phyloP scores from a whole-genome alignment of 2,797 vertebrate species.

The Pelodytes ibericus region DNA sequence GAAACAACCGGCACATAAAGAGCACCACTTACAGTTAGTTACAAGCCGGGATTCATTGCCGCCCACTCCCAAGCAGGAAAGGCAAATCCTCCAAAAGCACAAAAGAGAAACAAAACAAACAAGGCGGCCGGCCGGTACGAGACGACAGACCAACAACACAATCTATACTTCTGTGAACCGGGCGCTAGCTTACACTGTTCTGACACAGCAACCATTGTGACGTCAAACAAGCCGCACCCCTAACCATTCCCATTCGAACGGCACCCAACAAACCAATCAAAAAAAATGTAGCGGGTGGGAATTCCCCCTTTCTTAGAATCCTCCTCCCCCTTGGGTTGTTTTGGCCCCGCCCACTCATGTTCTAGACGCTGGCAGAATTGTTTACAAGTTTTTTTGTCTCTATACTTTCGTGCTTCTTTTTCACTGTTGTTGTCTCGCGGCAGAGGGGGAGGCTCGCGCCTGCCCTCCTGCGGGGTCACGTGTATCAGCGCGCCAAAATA shows the following conservation, averaged over 20 bases:
- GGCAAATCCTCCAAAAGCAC: neutral
- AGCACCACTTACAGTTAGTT: constrained; percentile 47
- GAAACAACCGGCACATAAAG: neutral
- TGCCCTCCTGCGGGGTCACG: constrained; percentile 43
- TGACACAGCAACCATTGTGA: constrained; percentile 13
- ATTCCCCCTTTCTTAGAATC: neutral
- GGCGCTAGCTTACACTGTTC: too few species aligned
- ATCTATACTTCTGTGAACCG: too few species aligned
- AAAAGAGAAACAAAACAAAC: neutral
- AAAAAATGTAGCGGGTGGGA: neutral
- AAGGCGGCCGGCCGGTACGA: neutral
- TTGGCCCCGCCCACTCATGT: neutral
- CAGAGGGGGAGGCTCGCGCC: constrained; percentile 27
- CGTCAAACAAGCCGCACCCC: neutral
- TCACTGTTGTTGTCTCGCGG: neutral
- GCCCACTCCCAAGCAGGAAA: neutral
- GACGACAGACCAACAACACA: neutral
- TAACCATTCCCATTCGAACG: neutral
- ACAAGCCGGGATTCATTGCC: constrained; percentile 32
- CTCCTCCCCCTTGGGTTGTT: neutral
- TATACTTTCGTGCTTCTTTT: neutral
- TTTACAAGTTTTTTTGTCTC: constrained; percentile 38
- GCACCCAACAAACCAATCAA: neutral
- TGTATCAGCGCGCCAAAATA: constrained; percentile 7
- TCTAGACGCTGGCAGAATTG: neutral